Evolutionary conservation across 2,888 invertebrate species (phyloP).

Genomic region (Malachius bipustulatus): DNA sequence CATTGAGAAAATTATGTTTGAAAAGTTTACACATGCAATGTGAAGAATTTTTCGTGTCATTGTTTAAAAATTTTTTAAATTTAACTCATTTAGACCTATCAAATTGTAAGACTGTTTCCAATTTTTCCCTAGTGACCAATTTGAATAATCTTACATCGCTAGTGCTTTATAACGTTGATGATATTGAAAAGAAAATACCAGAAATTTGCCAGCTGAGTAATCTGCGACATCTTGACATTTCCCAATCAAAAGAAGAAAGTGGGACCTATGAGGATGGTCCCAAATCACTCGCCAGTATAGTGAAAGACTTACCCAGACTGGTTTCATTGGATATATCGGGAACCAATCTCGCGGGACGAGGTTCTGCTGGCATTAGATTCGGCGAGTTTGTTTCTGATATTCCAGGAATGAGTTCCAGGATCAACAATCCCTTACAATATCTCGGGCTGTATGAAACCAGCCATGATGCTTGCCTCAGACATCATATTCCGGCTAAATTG

Average conservation of each 20-base stretch:
- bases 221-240: constrained; percentile 71
- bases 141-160: constrained; percentile 60
- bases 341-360: constrained; percentile 85
- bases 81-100: constrained; percentile 63
- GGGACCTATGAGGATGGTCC: constrained; percentile 68
- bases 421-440: constrained; percentile 70
- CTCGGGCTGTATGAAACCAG: constrained; percentile 84
- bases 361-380: constrained; percentile 48
- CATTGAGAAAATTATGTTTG: constrained; percentile 46
- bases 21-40: constrained; percentile 41
- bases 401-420: constrained; percentile 70
- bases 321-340: constrained; percentile 88
- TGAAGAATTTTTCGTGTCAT: constrained; percentile 40
- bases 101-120: constrained; percentile 49
- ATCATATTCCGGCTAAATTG: constrained; percentile 81
- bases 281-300: constrained; percentile 55
- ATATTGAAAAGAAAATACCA: constrained; percentile 48
- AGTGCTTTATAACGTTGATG: constrained; percentile 69
- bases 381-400: constrained; percentile 57
- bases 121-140: constrained; percentile 53
- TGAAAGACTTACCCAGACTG: constrained; percentile 61
- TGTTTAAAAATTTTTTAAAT: constrained; percentile 47
- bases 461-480: constrained; percentile 79
- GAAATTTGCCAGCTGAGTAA: constrained; percentile 47
- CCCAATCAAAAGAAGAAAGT: constrained; percentile 55